phyloP scores from a whole-genome alignment of 2,113 vertebrate genomes.

The Percopsis transmontana region DNA sequence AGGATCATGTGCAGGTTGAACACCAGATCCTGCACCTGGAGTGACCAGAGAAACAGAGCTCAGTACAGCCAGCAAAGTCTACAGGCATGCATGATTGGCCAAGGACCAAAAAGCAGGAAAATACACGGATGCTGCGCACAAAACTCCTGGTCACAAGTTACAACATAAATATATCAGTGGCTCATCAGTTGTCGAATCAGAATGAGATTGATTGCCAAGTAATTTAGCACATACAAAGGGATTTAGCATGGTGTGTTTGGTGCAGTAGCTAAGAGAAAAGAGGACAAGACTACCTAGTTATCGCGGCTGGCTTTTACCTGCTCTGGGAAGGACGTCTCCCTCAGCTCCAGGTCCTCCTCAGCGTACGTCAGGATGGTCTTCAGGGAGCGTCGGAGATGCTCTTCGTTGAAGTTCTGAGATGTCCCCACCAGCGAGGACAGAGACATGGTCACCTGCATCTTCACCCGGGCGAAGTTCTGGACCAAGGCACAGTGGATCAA shows the following conservation, averaged over 20 bases:
- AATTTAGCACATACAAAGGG: no score
- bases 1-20: conserved; percentile 96
- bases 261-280: no score
- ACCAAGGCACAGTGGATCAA: not conserved
- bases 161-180: no score
- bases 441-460: conserved; percentile 96
- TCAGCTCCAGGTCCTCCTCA: conserved; percentile 86
- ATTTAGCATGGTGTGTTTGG: not conserved
- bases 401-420: conserved; percentile 87
- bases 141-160: no score
- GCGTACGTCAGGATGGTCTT: conserved; percentile 92
- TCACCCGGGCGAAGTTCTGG: conserved; percentile 93
- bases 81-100: not conserved
- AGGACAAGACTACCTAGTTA: no score
- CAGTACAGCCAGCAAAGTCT: not conserved
- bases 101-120: no score
- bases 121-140: no score
- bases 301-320: conserved; percentile 76
- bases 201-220: no score
- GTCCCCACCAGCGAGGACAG: conserved; percentile 90
- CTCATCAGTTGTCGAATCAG: no score
- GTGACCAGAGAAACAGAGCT: conserved; percentile 12
- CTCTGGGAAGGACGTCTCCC: conserved; percentile 87
- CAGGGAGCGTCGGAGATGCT: conserved; percentile 86
- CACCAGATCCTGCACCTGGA: conserved; percentile 90